phyloP scores from a whole-genome alignment of 2,113 vertebrate genomes.

The Plestiodon gilberti region DNA sequence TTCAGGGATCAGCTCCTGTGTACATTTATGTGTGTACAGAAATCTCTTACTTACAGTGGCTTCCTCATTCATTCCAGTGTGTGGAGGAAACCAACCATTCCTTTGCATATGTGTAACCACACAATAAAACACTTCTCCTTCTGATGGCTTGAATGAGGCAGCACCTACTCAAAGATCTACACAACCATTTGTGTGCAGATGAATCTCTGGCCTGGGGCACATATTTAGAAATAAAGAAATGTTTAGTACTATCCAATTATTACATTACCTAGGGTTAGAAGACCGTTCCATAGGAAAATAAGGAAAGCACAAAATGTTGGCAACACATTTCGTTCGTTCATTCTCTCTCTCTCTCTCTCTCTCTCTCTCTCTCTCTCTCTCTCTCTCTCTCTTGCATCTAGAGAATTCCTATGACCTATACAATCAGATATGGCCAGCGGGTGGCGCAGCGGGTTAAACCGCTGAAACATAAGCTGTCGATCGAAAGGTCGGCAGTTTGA shows the following conservation, averaged over 20 bases:
- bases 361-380: no score
- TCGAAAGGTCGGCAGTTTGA: no score
- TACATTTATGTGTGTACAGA: neutral
- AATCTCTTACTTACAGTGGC: neutral
- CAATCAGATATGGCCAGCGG: neutral
- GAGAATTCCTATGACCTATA: neutral
- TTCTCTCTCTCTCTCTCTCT: no score
- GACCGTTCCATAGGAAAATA: neutral
- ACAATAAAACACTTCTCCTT: neutral
- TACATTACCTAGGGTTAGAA: neutral
- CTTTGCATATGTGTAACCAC: neutral
- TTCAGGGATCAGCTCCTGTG: no score
- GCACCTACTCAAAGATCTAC: neutral
- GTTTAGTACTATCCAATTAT: neutral
- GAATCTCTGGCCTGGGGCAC: neutral
- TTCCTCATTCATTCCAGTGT: neutral
- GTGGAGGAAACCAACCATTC: neutral
- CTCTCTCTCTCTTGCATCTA: neutral
- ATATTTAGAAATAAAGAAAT: neutral
- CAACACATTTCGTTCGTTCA: neutral
- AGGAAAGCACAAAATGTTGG: neutral
- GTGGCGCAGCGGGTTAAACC: no score
- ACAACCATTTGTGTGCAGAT: neutral
- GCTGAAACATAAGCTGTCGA: no score
- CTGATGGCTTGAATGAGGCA: neutral